These are phyloP conservation scores for Danio aesculapii DNA, from an alignment of 2,797 vertebrate genomes.

Conservation along the genomic window DNA sequence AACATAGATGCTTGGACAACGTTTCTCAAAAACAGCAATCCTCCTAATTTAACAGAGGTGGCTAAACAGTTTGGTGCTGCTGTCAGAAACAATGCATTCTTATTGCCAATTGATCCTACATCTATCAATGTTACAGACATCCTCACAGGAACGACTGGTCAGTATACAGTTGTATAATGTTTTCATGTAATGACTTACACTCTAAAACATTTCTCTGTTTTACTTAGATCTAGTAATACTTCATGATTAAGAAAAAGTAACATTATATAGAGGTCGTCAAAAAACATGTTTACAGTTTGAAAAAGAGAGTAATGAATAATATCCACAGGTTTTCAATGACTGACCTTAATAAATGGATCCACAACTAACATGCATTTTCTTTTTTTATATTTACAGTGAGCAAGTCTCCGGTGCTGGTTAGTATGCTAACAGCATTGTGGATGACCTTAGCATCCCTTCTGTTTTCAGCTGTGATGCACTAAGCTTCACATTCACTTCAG, in stretches of 20 bases:
- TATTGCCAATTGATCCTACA: neutral
- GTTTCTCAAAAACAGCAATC: neutral
- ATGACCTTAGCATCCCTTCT: conserved; percentile 30
- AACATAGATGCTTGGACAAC: fast-evolving
- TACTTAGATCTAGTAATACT: neutral
- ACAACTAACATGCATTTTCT: neutral
- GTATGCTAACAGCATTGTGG: conserved; percentile 24
- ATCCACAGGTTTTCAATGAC: neutral
- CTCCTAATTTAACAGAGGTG: fast-evolving
- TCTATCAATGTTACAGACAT: neutral
- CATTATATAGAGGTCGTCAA: neutral
- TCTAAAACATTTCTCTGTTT: neutral
- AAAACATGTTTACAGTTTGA: neutral
- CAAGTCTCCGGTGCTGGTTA: neutral
- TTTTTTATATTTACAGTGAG: neutral
- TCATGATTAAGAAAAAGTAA: neutral
- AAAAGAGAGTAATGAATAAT: neutral
- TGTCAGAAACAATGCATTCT: fast-evolving
- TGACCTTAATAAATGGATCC: neutral
- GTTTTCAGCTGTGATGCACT: conserved; percentile 24
- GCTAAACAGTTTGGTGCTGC: neutral
- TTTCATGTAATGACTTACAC: neutral
- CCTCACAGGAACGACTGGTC: neutral
- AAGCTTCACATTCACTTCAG: neutral
- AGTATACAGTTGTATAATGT: neutral